Base-by-base conservation (phyloP, 2,113 vertebrate species). In the Probosciger aterrimus region DNA sequence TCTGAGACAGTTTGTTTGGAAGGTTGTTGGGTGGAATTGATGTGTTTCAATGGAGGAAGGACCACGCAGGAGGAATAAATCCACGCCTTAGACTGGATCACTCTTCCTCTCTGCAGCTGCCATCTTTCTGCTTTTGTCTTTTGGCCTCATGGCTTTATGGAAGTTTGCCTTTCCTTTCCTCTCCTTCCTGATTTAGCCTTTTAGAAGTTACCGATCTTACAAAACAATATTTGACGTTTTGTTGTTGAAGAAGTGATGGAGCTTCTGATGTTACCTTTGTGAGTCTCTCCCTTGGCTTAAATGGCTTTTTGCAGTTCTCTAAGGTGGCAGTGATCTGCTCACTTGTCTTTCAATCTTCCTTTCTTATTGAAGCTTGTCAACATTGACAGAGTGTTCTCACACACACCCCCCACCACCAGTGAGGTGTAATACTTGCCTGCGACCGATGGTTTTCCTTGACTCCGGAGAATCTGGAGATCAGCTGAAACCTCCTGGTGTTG, bases 71-170 rank as follows among this genome's bases (percentile, higher is more conserved):
- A 14, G 35, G 41, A 46, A 27, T 23, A 53, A 74, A 49, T 71
- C 27, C 7, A 11, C 0, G 0, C 10, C 27, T 62, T 0, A 0
- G 18, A 6, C 35, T 77, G 60, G 33, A 11, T 77, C 14, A 3
- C 25, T 50, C 8, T 24, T 44, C 11, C 2, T 88, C 14, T 39
- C 5, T 25, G 17, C 14, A 82, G 1, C 19, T 41, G 11, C 33
- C 7, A 2, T 23, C 52, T 50, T 77, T 43, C 53, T 70, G 30
- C 55, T 59, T 65, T 60, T 39, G 46, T 47, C 18, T 74, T 47
- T 59, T 43, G 39, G 7, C 15, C 13, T 73, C 53, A 46, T 50
- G 43, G 14, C 41, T 71, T 63, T 52, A 27, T 44, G 50, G 14
- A 53, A 37, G 24, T 73, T 10, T 27, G 33, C 22, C 6, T 78